Conservation (phyloP, 2,888 invertebrate genomes). For the Sphaerophoria rueppellii region DNA sequence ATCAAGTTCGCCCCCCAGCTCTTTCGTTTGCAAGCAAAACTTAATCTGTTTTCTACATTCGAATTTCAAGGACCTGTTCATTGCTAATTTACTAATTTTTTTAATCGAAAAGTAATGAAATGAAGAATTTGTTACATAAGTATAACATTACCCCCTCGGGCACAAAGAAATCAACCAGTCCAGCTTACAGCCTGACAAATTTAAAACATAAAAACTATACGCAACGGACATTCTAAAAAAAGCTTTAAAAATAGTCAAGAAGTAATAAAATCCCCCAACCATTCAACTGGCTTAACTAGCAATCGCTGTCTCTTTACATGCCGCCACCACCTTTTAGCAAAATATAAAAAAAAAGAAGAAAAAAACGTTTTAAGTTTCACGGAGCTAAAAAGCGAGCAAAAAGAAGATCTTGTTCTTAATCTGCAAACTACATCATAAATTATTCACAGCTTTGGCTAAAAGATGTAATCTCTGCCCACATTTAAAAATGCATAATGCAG, state of each 20-base stretch:
- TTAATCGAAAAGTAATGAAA: too few relatives aligned
- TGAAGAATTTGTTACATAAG: too few relatives aligned
- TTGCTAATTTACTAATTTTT: too few relatives aligned
- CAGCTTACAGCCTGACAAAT: too few relatives aligned
- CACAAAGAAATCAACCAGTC: too few relatives aligned
- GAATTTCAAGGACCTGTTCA: too few relatives aligned
- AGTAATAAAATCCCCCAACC: neutral
- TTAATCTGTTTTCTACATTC: too few relatives aligned
- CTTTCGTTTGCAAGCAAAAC: too few relatives aligned
- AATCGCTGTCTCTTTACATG: neutral
- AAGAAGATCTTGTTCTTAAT: constrained; percentile 32
- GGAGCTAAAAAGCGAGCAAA: neutral
- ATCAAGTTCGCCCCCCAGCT: too few relatives aligned
- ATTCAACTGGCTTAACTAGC: neutral
- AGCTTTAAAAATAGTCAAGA: neutral
- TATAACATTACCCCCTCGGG: too few relatives aligned
- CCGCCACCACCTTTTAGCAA: constrained; percentile 22
- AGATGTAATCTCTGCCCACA: constrained; percentile 61
- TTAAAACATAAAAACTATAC: too few relatives aligned
- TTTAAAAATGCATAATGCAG: constrained; percentile 71
- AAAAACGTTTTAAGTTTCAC: neutral
- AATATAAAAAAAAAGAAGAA: constrained; percentile 24
- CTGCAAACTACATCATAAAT: constrained; percentile 60
- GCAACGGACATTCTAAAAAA: too few relatives aligned
- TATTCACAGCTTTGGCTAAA: constrained; percentile 46